phyloP scores from a whole-genome alignment of 2,888 invertebrate species.

The Doris montereyensis region DNA sequence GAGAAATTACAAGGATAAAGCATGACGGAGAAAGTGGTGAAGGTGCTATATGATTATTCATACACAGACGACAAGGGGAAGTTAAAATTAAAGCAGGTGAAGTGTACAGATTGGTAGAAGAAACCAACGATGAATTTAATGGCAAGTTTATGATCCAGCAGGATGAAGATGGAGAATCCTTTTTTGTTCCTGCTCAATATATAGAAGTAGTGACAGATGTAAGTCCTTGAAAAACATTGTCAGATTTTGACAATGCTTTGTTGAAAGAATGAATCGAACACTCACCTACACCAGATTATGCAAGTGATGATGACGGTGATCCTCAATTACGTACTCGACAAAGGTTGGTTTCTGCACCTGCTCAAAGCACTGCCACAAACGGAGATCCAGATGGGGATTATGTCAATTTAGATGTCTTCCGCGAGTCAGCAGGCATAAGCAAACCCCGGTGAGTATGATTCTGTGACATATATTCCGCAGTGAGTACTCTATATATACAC shows the following conservation, averaged over 20 bases:
- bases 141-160: no score
- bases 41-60: slow-evolving; percentile 58
- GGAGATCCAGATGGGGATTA: slow-evolving; percentile 52
- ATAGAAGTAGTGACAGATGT: slow-evolving; percentile 49
- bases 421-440: slow-evolving; percentile 49
- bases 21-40: slow-evolving; percentile 43
- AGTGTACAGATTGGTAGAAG: slow-evolving; percentile 49
- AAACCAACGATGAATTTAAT: slow-evolving; percentile 50
- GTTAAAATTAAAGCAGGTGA: slow-evolving; percentile 56
- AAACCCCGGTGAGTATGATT: background rate
- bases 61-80: slow-evolving; percentile 53
- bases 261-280: slow-evolving; percentile 29
- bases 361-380: slow-evolving; percentile 3
- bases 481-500: no score
- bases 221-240: slow-evolving; percentile 28
- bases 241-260: slow-evolving; percentile 35
- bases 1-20: no score
- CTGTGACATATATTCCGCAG: no score
- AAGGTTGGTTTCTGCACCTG: no score
- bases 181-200: slow-evolving; percentile 65
- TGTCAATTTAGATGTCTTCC: slow-evolving; percentile 55
- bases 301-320: slow-evolving; percentile 25
- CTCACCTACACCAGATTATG: slow-evolving; percentile 32
- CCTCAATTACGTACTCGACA: no score
- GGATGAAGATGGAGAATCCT: slow-evolving; percentile 49